Conservation (phyloP, 2,888 invertebrate genomes). For the Shargacucullia verbasci region DNA sequence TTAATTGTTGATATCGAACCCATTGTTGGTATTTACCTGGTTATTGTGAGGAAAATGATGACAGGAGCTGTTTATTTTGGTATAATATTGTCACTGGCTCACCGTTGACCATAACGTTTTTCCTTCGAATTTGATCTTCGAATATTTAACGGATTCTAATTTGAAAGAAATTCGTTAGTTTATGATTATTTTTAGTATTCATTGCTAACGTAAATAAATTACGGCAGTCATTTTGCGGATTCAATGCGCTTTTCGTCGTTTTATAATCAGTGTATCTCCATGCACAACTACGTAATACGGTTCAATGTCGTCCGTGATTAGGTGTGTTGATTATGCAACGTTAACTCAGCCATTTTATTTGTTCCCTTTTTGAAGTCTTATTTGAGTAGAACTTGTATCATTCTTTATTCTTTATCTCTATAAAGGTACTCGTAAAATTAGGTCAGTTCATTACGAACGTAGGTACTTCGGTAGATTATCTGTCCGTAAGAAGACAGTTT, state of each 20-base stretch:
- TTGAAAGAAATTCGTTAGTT: conserved; percentile 71
- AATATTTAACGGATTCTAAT: conserved; percentile 85
- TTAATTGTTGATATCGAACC: conserved; percentile 23
- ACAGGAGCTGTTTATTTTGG: conserved; percentile 42
- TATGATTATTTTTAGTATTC: conserved; percentile 33
- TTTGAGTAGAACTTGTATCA: not conserved
- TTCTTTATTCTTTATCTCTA: conserved; percentile 9
- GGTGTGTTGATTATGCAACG: conserved; percentile 58
- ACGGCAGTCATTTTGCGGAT: conserved; percentile 3
- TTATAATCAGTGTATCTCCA: conserved; percentile 12
- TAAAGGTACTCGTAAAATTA: conserved; percentile 3
- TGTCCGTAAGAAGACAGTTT: conserved; percentile 4
- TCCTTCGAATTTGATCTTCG: conserved; percentile 87
- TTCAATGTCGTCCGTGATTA: conserved; percentile 58
- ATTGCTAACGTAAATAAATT: conserved; percentile 16
- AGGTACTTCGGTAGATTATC: conserved; percentile 20
- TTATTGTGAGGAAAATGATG: conserved; percentile 28
- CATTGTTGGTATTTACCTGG: conserved; percentile 28
- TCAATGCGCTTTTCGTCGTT: conserved; percentile 18
- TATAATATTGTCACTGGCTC: conserved; percentile 58
- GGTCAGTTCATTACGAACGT: conserved; percentile 19
- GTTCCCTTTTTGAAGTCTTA: conserved; percentile 20
- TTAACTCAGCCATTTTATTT: conserved; percentile 46
- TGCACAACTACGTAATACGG: conserved; percentile 50
- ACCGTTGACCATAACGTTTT: conserved; percentile 81